phyloP scores from a whole-genome alignment of 2,888 invertebrate species.

The Tenthredo notha region DNA sequence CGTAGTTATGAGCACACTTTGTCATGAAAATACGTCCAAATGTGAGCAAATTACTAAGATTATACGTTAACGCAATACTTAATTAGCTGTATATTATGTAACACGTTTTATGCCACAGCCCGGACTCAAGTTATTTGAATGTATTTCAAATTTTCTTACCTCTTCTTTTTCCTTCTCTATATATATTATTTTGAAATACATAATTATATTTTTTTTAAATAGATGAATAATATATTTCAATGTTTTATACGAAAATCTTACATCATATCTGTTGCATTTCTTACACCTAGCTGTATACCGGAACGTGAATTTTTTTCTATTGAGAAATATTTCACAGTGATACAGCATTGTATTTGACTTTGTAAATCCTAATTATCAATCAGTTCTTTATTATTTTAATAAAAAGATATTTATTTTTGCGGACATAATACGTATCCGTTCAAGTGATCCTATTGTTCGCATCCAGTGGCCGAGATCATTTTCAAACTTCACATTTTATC shows the following conservation, averaged over 20 bases:
- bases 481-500: background rate
- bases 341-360: background rate
- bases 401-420: background rate
- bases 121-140: background rate
- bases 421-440: background rate
- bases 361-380: background rate
- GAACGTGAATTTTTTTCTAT: too few species aligned
- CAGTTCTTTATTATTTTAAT: background rate
- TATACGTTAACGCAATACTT: constrained; percentile 19
- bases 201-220: too few species aligned
- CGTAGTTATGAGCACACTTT: constrained; percentile 9
- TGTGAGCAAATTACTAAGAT: constrained; percentile 9
- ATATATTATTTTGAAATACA: background rate
- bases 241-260: background rate
- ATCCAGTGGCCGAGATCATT: background rate
- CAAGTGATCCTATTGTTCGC: background rate
- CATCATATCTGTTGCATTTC: too few species aligned
- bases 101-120: background rate
- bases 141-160: background rate
- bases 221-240: too few species aligned
- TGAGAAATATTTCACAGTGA: background rate
- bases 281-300: background rate
- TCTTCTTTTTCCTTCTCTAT: background rate
- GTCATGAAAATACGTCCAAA: constrained; percentile 20
- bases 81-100: constrained; percentile 26